Base-by-base conservation (phyloP, 1,140 invertebrate genomes). In the Drosophila kikkawai region DNA sequence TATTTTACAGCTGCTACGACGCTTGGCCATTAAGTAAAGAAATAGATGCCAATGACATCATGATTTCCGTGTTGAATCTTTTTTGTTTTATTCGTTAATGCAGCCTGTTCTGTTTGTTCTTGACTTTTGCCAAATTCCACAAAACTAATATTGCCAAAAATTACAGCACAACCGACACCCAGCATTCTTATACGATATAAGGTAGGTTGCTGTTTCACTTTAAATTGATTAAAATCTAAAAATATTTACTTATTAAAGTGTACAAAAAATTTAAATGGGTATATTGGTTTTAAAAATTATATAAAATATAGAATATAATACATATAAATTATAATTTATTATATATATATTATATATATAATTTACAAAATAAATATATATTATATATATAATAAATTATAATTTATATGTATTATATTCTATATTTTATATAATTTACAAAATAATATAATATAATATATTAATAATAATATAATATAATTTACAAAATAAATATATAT, bases 121-220 rank as follows among this genome's bases (percentile, higher is more conserved):
- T 9, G 34, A 55, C 51, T 37, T 37, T 55, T 37, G 17, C 51
- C 34, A 55, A 55, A 55, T 55, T 55, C 34, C 51, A 15, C 19
- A 37, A 55, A 55, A 15, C 51, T 55, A 55, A 55, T 39, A 55
- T 55, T 55, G 51, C 51, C 51, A 22, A 55, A 32, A 55, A 37
- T 12, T 22, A 55, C 7, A 37, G 7, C 17, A 53, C 48, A 32
- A 32, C n/a, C 3, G n/a, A 34, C 6, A 17, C 9, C 0, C 50
- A 34, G 11, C 34, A 37, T 37, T 53, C 32, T 19, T 53, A 2
- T 6, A 8, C n/a, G 3, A 34, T 13, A 34, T 51, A 34, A 51
- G 48, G 48, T 11, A 32, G 9, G n/a, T 34, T 51, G 48, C 6
- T 13, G 5, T 11, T 6, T 19, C 29, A 19, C 11, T 11, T 51